Evolutionary conservation across 2,888 invertebrate species (phyloP).

Genomic region (Mythimna impura): DNA sequence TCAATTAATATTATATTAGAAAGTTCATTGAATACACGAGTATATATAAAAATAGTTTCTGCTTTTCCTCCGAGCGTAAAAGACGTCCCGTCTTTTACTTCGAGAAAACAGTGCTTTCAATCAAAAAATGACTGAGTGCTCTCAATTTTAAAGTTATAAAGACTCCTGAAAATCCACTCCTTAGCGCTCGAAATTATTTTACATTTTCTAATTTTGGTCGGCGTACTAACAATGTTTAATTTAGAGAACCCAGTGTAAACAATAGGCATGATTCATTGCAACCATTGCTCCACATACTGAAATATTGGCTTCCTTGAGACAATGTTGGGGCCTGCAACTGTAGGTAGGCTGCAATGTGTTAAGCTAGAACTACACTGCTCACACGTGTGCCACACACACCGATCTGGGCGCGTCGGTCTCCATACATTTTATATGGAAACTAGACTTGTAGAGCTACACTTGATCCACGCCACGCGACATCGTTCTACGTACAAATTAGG

Average conservation of each 20-base stretch:
- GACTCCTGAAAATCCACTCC: slow-evolving; percentile 20
- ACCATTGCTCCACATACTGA: slow-evolving; percentile 76
- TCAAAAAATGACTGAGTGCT: neutral
- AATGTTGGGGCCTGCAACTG: slow-evolving; percentile 62
- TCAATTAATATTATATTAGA: neutral
- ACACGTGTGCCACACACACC: too few relatives aligned
- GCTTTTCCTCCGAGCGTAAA: neutral
- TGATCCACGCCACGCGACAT: too few relatives aligned
- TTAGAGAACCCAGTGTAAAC: slow-evolving; percentile 74
- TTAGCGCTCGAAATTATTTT: slow-evolving; percentile 42
- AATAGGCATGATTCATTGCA: slow-evolving; percentile 79
- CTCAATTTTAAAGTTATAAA: neutral
- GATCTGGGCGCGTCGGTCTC: too few relatives aligned
- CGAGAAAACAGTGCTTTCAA: too few relatives aligned
- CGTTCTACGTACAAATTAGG: too few relatives aligned
- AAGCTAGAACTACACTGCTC: too few relatives aligned
- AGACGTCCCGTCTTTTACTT: neutral
- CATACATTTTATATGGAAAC: too few relatives aligned
- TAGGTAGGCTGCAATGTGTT: slow-evolving; percentile 43
- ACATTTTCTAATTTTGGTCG: slow-evolving; percentile 68
- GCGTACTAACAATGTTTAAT: slow-evolving; percentile 76
- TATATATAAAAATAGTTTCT: too few relatives aligned
- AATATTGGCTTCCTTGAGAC: slow-evolving; percentile 71
- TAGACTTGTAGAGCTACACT: too few relatives aligned
- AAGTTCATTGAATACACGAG: neutral